These are phyloP conservation scores for Lasioglossum vierecki DNA, from an alignment of 2,888 invertebrate species.

Conservation along the genomic window DNA sequence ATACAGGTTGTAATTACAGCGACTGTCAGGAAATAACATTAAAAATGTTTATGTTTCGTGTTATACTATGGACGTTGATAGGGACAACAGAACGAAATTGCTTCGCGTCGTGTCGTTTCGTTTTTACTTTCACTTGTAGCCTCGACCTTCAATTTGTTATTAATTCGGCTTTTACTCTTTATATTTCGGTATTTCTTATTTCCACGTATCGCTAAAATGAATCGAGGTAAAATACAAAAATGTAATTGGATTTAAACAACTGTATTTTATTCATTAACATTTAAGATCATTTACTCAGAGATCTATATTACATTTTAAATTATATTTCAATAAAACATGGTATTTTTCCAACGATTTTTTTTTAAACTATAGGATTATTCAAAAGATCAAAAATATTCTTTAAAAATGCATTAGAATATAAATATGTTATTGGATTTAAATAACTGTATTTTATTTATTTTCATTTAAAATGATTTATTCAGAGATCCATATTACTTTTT, in stretches of 20 bases:
- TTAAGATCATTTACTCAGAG: background rate
- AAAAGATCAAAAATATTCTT: too few species aligned
- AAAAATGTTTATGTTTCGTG: background rate
- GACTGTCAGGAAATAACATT: background rate
- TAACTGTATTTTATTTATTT: too few species aligned
- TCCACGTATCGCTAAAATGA: background rate
- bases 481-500: too few species aligned
- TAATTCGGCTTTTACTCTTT: background rate
- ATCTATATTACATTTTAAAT: background rate
- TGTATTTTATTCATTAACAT: background rate
- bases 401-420: too few species aligned
- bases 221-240: background rate
- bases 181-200: background rate
- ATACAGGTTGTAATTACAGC: background rate
- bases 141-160: background rate
- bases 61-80: background rate
- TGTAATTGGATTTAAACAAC: background rate
- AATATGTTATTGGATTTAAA: too few species aligned
- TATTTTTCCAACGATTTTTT: too few species aligned
- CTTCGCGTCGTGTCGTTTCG: background rate
- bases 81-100: background rate
- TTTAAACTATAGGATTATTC: too few species aligned
- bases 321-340: background rate
- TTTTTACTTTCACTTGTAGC: conserved; percentile 3
- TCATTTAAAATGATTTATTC: too few species aligned